These are phyloP conservation scores for Sebastes trivittatus DNA, from an alignment of 2,797 vertebrate species.

Conservation along the genomic window DNA sequence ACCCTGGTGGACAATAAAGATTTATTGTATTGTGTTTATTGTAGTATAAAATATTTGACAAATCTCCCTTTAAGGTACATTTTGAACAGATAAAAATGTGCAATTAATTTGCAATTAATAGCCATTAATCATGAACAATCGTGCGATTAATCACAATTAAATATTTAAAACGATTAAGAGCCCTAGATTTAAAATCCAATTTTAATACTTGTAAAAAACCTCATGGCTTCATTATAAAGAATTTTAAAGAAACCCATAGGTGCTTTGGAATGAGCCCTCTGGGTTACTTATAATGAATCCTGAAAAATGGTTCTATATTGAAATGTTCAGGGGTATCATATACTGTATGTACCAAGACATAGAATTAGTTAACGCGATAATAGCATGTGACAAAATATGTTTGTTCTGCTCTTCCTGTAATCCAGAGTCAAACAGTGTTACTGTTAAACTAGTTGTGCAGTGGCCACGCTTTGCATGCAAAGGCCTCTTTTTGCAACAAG, in stretches of 20 bases:
- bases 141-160: no score
- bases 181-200: background rate
- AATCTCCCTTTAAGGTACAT: no score
- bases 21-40: no score
- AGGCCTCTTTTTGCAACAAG: constrained; percentile 2
- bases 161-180: no score
- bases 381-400: background rate
- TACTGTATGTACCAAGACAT: background rate
- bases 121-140: no score
- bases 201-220: background rate
- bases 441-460: background rate
- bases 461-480: background rate
- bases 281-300: background rate
- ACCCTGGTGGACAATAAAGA: no score
- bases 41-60: no score
- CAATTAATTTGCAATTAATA: no score
- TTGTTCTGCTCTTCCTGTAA: background rate
- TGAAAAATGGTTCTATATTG: background rate
- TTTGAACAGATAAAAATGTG: no score
- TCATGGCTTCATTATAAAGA: background rate
- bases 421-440: background rate
- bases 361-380: no score
- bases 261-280: background rate
- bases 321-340: background rate
- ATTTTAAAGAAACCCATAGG: background rate